Conservation (phyloP, 2,113 vertebrate species). For the Nothobranchius furzeri region DNA sequence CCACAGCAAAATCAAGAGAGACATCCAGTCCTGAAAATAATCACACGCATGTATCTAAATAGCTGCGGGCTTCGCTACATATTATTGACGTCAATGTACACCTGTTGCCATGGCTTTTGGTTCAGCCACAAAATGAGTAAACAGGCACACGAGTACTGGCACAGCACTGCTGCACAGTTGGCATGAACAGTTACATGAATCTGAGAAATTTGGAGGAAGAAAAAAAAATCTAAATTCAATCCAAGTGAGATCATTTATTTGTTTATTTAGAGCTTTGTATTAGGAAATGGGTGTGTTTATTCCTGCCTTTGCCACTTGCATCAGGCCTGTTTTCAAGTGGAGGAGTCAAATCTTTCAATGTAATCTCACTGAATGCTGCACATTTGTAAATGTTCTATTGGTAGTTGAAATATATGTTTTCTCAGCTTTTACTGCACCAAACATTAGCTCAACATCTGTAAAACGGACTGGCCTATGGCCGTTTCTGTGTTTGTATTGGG, state of each 20-base stretch:
- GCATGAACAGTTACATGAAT: constrained; percentile 23
- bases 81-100: constrained; percentile 51
- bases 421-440: no score
- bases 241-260: constrained; percentile 25
- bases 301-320: no score
- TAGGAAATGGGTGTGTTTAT: no score
- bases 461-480: no score
- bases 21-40: neutral
- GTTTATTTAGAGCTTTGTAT: neutral
- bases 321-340: no score
- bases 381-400: no score
- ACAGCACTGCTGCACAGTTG: constrained; percentile 31
- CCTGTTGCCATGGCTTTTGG: constrained; percentile 53
- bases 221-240: neutral
- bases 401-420: no score
- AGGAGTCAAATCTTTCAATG: no score
- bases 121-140: constrained; percentile 24
- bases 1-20: constrained; percentile 33
- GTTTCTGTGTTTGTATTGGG: no score
- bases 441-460: neutral
- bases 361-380: no score
- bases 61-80: neutral
- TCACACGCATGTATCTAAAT: neutral
- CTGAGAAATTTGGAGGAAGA: constrained; percentile 15
- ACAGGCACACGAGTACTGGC: constrained; percentile 21